Conservation (phyloP, 2,888 invertebrate species). For the Lepidocyrtoides sp. region DNA sequence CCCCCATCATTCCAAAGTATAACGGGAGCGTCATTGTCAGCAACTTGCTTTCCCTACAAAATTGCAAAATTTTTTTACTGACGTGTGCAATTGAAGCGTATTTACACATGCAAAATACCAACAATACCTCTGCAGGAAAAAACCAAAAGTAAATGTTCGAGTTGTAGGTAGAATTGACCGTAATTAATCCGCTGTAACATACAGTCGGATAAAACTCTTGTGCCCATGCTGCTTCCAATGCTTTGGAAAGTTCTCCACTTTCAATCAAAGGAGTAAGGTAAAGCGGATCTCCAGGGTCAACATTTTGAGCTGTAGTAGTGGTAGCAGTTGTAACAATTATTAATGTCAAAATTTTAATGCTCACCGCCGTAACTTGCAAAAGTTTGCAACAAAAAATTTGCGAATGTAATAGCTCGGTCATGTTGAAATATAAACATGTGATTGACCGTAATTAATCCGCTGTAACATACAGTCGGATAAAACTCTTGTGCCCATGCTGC, state of each 20-base stretch:
- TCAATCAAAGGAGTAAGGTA: slow-evolving; percentile 68
- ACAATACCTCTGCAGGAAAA: slow-evolving; percentile 86
- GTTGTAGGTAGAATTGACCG: slow-evolving; percentile 86
- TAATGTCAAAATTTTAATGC: not conserved
- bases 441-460: slow-evolving; percentile 87
- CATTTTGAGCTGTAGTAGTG: not conserved
- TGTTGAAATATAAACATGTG: too few relatives aligned
- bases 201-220: slow-evolving; percentile 79
- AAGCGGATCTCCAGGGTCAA: slow-evolving; percentile 58
- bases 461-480: slow-evolving; percentile 86
- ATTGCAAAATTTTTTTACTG: not conserved
- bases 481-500: slow-evolving; percentile 68
- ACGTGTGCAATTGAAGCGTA: not conserved
- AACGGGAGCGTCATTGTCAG: slow-evolving; percentile 86
- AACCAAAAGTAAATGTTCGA: slow-evolving; percentile 87
- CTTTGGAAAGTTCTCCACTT: slow-evolving; percentile 45
- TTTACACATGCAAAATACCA: not conserved
- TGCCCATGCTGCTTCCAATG: slow-evolving; percentile 64
- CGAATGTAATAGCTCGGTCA: too few relatives aligned
- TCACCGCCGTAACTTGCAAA: too few relatives aligned
- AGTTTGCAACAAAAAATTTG: too few relatives aligned
- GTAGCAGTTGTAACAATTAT: not conserved
- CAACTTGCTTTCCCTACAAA: slow-evolving; percentile 62
- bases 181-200: slow-evolving; percentile 87
- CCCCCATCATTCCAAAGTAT: slow-evolving; percentile 87